phyloP scores from a whole-genome alignment of 2,888 invertebrate genomes.

The Latrodectus elegans region DNA sequence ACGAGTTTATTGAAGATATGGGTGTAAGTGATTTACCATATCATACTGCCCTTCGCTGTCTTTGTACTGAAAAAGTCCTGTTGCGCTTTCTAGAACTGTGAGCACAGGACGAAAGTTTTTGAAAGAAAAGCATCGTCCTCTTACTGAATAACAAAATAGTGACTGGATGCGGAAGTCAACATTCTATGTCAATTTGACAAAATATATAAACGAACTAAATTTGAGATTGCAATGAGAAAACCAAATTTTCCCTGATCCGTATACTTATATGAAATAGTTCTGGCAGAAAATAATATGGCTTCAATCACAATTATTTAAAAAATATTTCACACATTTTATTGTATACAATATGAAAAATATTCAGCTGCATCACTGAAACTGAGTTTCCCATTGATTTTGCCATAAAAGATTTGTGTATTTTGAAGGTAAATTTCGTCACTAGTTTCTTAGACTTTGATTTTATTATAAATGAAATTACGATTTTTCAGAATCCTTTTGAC shows the following conservation, averaged over 20 bases:
- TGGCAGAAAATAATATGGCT: not conserved
- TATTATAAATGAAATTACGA: not conserved
- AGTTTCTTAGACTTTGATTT: not conserved
- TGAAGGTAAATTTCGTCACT: not conserved
- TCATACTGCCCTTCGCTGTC: not conserved
- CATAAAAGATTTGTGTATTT: not conserved
- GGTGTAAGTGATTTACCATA: conserved; percentile 9
- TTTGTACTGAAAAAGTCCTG: conserved; percentile 7
- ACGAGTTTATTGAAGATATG: not conserved
- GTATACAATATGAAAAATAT: not conserved
- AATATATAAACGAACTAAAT: too few relatives aligned
- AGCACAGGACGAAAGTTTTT: not conserved
- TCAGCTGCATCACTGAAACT: not conserved
- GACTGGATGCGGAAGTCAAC: too few relatives aligned
- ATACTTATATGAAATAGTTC: not conserved
- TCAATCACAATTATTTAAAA: not conserved
- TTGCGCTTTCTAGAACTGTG: not conserved
- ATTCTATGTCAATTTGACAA: too few relatives aligned
- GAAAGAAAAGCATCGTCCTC: too few relatives aligned
- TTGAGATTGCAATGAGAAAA: too few relatives aligned
- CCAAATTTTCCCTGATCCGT: not conserved
- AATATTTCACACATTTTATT: not conserved
- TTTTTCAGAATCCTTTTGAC: too few relatives aligned
- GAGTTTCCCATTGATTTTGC: too few relatives aligned
- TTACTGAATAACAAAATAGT: too few relatives aligned